Conservation (phyloP, 2,113 vertebrate species). For the Talpa occidentalis region DNA sequence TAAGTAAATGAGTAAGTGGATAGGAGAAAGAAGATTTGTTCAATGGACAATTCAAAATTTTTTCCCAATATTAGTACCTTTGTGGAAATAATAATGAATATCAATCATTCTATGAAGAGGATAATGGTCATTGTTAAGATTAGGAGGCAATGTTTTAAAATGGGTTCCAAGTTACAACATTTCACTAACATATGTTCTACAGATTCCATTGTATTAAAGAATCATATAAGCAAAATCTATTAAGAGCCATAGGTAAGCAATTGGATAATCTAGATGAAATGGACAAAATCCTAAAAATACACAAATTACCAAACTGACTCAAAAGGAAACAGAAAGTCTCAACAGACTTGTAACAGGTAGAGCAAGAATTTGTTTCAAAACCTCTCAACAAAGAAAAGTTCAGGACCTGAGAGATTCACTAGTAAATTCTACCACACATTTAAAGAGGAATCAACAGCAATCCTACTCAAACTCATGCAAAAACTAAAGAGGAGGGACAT, state of each 20-base stretch:
- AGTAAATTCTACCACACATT: slow-evolving; percentile 3
- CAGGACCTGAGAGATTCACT: not conserved
- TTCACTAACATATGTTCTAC: slow-evolving; percentile 25
- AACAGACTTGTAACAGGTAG: slow-evolving; percentile 5
- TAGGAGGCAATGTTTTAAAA: slow-evolving; percentile 37
- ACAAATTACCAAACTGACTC: slow-evolving; percentile 23
- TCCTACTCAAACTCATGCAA: slow-evolving; percentile 20
- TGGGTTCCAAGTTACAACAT: slow-evolving; percentile 22
- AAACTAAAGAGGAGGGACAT: not conserved
- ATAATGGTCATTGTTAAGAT: slow-evolving; percentile 36
- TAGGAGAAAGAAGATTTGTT: not conserved
- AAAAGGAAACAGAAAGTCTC: slow-evolving; percentile 26
- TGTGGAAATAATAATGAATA: not conserved
- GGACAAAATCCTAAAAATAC: slow-evolving; percentile 6
- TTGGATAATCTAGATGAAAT: not conserved
- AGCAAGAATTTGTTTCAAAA: slow-evolving; percentile 4
- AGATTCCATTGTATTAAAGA: not conserved
- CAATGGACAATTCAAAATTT: slow-evolving; percentile 25
- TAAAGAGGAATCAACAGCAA: slow-evolving; percentile 17
- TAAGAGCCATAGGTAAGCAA: slow-evolving; percentile 9
- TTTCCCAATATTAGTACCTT: not conserved
- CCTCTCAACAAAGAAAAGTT: not conserved
- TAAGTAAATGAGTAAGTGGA: not conserved
- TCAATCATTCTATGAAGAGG: not conserved
- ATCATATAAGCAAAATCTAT: slow-evolving; percentile 27